These are phyloP conservation scores for Bombus consobrinus DNA, from an alignment of 1,140 invertebrate genomes.

Conservation along the genomic window DNA sequence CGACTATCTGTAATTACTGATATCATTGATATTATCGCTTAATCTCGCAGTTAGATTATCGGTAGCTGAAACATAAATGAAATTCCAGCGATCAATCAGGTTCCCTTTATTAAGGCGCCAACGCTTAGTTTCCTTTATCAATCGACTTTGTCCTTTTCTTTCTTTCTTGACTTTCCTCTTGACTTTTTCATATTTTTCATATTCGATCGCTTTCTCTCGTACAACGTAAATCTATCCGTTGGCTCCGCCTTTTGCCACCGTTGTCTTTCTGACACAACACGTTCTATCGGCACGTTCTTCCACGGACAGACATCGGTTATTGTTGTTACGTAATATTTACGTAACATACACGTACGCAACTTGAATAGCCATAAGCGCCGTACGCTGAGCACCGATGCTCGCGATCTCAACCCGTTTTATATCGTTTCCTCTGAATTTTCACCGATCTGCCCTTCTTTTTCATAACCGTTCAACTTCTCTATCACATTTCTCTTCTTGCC, in stretches of 20 bases:
- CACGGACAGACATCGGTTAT: slow-evolving; percentile 71
- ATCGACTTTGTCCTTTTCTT: background rate
- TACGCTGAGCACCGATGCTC: background rate
- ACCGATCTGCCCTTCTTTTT: background rate
- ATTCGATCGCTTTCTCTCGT: background rate
- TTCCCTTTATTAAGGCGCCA: background rate
- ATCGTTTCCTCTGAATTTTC: background rate
- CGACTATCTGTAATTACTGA: background rate
- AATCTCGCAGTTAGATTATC: background rate
- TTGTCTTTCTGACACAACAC: slow-evolving; percentile 40
- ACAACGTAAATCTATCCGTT: background rate
- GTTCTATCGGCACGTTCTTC: slow-evolving; percentile 63
- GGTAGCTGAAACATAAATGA: background rate
- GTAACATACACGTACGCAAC: slow-evolving; percentile 65
- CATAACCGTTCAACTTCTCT: background rate
- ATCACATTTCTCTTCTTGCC: background rate
- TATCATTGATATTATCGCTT: background rate
- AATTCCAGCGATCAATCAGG: background rate
- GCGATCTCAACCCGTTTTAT: background rate
- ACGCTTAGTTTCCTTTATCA: background rate
- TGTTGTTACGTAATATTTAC: slow-evolving; percentile 81
- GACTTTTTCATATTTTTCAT: background rate
- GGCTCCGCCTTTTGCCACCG: background rate
- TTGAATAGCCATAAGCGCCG: slow-evolving; percentile 15
- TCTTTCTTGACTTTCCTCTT: too few relatives aligned